Evolutionary conservation across 2,888 invertebrate genomes (phyloP).

Genomic region (Yponomeuta sedellus): DNA sequence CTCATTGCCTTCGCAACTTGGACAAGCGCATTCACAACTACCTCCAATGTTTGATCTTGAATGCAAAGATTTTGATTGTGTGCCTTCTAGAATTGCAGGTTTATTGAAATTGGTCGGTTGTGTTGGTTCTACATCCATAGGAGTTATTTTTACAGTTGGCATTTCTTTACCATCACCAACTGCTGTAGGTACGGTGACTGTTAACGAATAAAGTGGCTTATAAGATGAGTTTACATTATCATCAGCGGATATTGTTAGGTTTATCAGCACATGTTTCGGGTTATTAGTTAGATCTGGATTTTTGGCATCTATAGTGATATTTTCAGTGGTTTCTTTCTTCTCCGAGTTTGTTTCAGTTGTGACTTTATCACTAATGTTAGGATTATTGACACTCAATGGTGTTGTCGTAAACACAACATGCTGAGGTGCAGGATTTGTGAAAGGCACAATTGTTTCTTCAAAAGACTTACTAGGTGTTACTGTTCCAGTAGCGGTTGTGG

Average conservation of each 20-base stretch:
- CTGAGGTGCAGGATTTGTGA: slow-evolving; percentile 39
- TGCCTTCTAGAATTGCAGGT: slow-evolving; percentile 55
- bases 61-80: slow-evolving; percentile 27
- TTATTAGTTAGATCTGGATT: slow-evolving; percentile 47
- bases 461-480: slow-evolving; percentile 17
- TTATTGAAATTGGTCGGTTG: slow-evolving; percentile 60
- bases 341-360: slow-evolving; percentile 27
- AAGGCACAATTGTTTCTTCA: slow-evolving; percentile 29
- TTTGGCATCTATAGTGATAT: slow-evolving; percentile 47
- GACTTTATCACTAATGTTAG: slow-evolving; percentile 29
- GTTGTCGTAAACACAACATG: slow-evolving; percentile 41
- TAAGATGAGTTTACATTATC: slow-evolving; percentile 58
- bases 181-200: slow-evolving; percentile 85
- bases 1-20: slow-evolving; percentile 74
- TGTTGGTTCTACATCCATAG: slow-evolving; percentile 60
- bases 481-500: slow-evolving; percentile 30
- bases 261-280: slow-evolving; percentile 83
- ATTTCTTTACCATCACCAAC: slow-evolving; percentile 62
- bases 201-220: slow-evolving; percentile 85
- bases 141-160: slow-evolving; percentile 75
- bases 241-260: slow-evolving; percentile 88
- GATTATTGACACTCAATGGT: slow-evolving; percentile 38
- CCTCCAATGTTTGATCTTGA: slow-evolving; percentile 70
- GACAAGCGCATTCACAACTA: slow-evolving; percentile 85
- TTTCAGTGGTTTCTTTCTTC: slow-evolving; percentile 36